Conservation (phyloP, 2,797 vertebrate species). For the Channa striata region DNA sequence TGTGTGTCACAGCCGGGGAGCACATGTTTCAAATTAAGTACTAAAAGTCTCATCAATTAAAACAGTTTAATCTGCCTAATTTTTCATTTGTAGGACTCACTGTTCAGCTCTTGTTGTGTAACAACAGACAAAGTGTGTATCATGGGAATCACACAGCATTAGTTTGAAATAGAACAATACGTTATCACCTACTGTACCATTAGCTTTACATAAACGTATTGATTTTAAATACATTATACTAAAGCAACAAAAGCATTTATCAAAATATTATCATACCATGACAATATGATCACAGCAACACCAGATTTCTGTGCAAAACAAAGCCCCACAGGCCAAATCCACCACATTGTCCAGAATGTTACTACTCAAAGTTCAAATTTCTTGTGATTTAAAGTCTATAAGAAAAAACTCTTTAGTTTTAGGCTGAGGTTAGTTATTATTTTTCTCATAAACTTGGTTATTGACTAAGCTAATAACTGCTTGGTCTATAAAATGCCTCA, state of each 20-base stretch:
- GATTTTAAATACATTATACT: not conserved
- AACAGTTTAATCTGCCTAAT: not conserved
- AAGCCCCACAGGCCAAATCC: too few relatives aligned
- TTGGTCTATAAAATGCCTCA: too few relatives aligned
- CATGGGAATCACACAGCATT: not conserved
- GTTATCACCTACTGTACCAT: not conserved
- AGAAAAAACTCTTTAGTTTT: too few relatives aligned
- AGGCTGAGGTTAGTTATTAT: too few relatives aligned
- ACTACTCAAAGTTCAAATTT: too few relatives aligned
- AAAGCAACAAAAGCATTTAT: not conserved
- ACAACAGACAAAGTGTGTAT: not conserved
- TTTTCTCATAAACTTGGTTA: too few relatives aligned
- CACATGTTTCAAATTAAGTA: not conserved
- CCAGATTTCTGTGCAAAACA: not conserved
- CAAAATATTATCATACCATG: not conserved
- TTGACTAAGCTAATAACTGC: too few relatives aligned
- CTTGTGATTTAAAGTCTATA: too few relatives aligned
- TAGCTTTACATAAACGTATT: not conserved
- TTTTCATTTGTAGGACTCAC: not conserved
- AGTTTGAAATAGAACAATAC: not conserved
- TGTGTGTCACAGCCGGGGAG: slow-evolving; percentile 11
- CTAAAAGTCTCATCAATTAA: slow-evolving; percentile 3
- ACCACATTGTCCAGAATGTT: too few relatives aligned
- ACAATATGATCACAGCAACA: not conserved
- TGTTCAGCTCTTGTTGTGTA: not conserved